A percentile compares a stretch with the other conserved stretches of the same genome.
phyloP scores from a whole-genome alignment of 2,888 invertebrate genomes.

The Tetropium fuscum region DNA sequence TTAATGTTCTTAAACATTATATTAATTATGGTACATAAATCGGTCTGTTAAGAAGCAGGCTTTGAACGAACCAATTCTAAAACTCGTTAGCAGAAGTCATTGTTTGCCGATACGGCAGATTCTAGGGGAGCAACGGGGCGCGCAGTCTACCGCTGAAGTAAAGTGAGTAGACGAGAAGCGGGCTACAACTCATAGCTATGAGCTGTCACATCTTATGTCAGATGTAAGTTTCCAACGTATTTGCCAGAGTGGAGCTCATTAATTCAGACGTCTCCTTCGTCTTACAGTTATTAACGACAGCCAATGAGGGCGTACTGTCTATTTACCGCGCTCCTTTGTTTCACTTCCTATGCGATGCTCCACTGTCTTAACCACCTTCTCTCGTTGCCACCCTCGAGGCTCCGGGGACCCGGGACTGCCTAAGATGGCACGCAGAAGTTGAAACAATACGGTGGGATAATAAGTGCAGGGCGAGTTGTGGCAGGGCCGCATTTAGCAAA shows the following conservation, averaged over 20 bases:
- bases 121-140: neutral
- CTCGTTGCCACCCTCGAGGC: slow-evolving; percentile 41
- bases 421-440: slow-evolving; percentile 7
- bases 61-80: slow-evolving; percentile 15
- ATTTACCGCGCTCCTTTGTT: slow-evolving; percentile 61
- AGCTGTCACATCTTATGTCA: slow-evolving; percentile 50
- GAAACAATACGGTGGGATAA: neutral
- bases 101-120: slow-evolving; percentile 21
- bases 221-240: slow-evolving; percentile 44
- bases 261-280: slow-evolving; percentile 63
- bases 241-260: slow-evolving; percentile 56
- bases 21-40: too few relatives aligned
- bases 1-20: too few relatives aligned
- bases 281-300: slow-evolving; percentile 64
- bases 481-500: neutral
- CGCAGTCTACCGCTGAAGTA: slow-evolving; percentile 2
- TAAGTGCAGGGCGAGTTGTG: neutral
- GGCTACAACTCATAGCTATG: slow-evolving; percentile 33
- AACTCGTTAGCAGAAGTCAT: slow-evolving; percentile 33
- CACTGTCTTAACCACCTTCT: slow-evolving; percentile 50
- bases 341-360: slow-evolving; percentile 49
- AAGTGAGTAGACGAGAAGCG: slow-evolving; percentile 15
- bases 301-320: slow-evolving; percentile 62
- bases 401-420: slow-evolving; percentile 9
- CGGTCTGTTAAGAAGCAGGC: neutral